Conservation (phyloP, 2,888 invertebrate genomes). For the Ischnura elegans region DNA sequence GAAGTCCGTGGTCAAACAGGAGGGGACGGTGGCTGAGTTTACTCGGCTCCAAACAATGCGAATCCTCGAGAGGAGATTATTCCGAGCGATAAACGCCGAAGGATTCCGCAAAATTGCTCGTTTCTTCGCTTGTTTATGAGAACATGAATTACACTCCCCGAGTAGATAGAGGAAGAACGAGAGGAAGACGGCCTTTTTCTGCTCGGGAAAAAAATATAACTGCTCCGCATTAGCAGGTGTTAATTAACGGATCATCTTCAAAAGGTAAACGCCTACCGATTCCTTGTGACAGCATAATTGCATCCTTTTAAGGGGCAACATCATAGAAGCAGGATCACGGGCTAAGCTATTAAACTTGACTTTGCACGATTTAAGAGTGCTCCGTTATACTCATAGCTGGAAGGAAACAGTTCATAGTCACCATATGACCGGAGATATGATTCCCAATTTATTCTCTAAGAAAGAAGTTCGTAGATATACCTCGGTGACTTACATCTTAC, state of each 20-base stretch:
- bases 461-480: too few relatives aligned
- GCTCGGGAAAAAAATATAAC: not conserved
- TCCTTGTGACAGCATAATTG: not conserved
- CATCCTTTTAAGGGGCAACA: not conserved
- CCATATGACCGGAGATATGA: not conserved
- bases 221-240: constrained; percentile 10
- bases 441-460: too few relatives aligned
- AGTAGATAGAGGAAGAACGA: not conserved
- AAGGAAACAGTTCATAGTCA: not conserved
- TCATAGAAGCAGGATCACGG: not conserved
- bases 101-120: constrained; percentile 18
- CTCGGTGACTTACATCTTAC: too few relatives aligned
- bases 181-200: not conserved
- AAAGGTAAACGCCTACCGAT: not conserved
- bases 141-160: not conserved
- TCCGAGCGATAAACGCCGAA: not conserved
- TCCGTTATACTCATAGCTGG: not conserved
- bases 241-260: constrained; percentile 4
- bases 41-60: constrained; percentile 13
- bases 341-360: not conserved
- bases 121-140: constrained; percentile 4
- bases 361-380: not conserved
- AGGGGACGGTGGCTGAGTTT: not conserved
- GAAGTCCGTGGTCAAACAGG: not conserved
- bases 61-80: not conserved